Evolutionary conservation across 2,888 invertebrate genomes (phyloP).

Genomic region (Campaea margaritaria): DNA sequence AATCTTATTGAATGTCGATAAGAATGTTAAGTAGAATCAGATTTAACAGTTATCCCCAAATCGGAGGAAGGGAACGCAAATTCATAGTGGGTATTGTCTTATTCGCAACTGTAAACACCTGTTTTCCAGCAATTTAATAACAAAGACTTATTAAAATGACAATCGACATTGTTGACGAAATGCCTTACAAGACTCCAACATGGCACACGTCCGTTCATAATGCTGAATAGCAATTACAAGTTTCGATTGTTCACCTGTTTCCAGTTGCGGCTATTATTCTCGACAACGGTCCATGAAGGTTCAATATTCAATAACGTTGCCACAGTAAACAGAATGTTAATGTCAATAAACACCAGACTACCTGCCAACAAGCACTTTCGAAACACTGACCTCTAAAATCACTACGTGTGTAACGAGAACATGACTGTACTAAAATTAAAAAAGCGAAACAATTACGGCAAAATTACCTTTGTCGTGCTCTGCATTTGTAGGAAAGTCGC

Average conservation of each 20-base stretch:
- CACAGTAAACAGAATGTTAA: conserved; percentile 50
- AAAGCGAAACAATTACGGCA: conserved; percentile 50
- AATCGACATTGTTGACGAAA: conserved; percentile 60
- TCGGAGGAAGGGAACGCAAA: conserved; percentile 12
- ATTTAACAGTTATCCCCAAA: neutral
- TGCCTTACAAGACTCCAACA: conserved; percentile 44
- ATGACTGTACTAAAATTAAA: conserved; percentile 54
- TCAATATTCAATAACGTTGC: conserved; percentile 58
- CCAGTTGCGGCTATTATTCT: conserved; percentile 60
- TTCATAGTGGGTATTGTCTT: conserved; percentile 24
- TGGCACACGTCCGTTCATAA: conserved; percentile 63
- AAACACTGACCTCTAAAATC: conserved; percentile 78
- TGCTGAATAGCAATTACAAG: conserved; percentile 68
- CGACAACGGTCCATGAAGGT: conserved; percentile 66
- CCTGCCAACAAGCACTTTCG: conserved; percentile 69
- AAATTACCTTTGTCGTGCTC: conserved; percentile 90
- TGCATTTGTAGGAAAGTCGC: conserved; percentile 96
- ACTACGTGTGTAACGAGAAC: conserved; percentile 69
- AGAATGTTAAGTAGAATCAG: too few relatives aligned
- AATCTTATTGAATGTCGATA: too few relatives aligned
- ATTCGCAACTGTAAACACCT: conserved; percentile 42
- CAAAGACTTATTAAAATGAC: conserved; percentile 53
- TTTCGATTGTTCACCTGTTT: conserved; percentile 64
- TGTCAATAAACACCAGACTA: conserved; percentile 65
- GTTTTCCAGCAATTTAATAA: conserved; percentile 53